phyloP scores from a whole-genome alignment of 1,140 invertebrate species.

The Habropoda laboriosa region DNA sequence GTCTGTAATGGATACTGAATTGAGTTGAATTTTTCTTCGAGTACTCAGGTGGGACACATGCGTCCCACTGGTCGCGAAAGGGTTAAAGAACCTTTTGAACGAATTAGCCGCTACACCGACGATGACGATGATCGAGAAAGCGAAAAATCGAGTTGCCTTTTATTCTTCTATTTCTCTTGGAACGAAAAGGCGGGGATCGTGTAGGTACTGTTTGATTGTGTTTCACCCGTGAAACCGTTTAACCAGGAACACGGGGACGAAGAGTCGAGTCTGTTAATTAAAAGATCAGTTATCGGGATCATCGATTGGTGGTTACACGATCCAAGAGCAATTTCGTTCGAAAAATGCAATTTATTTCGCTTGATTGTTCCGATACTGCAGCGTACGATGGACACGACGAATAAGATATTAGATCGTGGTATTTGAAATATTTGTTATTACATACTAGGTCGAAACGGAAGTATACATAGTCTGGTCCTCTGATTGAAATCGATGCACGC shows the following conservation, averaged over 20 bases:
- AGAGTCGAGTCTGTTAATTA: conserved; percentile 33
- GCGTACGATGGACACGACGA: not conserved
- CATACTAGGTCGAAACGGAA: not conserved
- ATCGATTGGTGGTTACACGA: not conserved
- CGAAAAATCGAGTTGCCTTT: too few species aligned
- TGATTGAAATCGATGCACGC: too few species aligned
- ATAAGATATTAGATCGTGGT: not conserved
- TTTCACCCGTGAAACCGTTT: conserved; percentile 17
- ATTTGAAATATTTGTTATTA: not conserved
- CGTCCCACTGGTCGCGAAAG: too few species aligned
- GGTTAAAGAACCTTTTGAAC: too few species aligned
- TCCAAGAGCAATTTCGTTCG: conserved; percentile 24
- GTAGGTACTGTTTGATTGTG: not conserved
- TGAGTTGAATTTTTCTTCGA: too few species aligned
- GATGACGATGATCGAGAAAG: too few species aligned
- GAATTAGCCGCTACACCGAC: too few species aligned
- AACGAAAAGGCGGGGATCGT: conserved; percentile 1
- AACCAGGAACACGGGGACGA: not conserved
- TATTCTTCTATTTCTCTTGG: too few species aligned
- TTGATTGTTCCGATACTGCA: conserved; percentile 29
- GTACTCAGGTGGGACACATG: too few species aligned
- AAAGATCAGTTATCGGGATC: conserved; percentile 51
- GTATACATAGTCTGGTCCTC: too few species aligned
- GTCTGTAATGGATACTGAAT: too few species aligned
- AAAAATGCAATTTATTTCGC: conserved; percentile 47